phyloP scores from a whole-genome alignment of 2,888 invertebrate genomes.

The Leptarthrus brevirostris region DNA sequence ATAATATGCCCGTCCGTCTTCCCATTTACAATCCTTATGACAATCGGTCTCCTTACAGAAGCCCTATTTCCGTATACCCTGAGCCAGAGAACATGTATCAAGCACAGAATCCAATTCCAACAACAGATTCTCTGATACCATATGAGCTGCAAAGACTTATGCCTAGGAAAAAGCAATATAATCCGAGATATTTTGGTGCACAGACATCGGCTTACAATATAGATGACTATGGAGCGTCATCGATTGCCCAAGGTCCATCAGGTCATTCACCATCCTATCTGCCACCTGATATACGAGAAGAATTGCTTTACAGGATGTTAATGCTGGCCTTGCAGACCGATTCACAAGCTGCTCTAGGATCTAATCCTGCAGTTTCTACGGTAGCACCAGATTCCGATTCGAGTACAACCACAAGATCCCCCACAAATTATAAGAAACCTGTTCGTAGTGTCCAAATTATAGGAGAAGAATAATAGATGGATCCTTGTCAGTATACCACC shows the following conservation, averaged over 20 bases:
- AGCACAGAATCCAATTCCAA: conserved; percentile 55
- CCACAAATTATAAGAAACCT: conserved; percentile 70
- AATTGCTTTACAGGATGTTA: conserved; percentile 77
- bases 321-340: conserved; percentile 79
- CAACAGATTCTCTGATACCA: conserved; percentile 58
- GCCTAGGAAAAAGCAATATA: conserved; percentile 65
- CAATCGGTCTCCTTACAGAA: conserved; percentile 43
- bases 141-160: conserved; percentile 69
- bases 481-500: conserved; percentile 13
- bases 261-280: conserved; percentile 63
- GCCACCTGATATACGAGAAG: conserved; percentile 78
- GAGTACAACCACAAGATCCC: conserved; percentile 68
- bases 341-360: conserved; percentile 66
- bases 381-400: conserved; percentile 60
- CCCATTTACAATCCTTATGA: conserved; percentile 53
- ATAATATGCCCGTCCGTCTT: conserved; percentile 38
- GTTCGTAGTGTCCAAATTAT: conserved; percentile 79
- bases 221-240: conserved; percentile 53
- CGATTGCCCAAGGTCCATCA: conserved; percentile 52
- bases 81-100: conserved; percentile 55
- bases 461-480: conserved; percentile 71
- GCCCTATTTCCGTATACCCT: conserved; percentile 45
- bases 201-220: conserved; percentile 66
- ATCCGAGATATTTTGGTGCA: conserved; percentile 65
- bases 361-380: conserved; percentile 51